These are phyloP conservation scores for Leptinotarsa texana DNA, from an alignment of 1,140 invertebrate genomes.

Conservation along the genomic window DNA sequence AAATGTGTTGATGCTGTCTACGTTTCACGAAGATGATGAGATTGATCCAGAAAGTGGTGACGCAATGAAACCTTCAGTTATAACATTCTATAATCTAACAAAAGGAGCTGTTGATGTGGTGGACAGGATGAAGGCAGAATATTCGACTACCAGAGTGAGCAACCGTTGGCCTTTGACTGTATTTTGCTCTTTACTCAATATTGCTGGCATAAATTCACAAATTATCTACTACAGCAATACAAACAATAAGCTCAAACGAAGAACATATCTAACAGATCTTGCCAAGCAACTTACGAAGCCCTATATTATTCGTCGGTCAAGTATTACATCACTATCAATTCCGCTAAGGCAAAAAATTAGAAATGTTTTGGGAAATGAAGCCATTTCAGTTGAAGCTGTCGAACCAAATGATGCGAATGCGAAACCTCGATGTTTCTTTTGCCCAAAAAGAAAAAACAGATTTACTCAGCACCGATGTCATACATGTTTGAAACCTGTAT, in stretches of 20 bases:
- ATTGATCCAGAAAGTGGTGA: slow-evolving; percentile 28
- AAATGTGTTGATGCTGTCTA: slow-evolving; percentile 43
- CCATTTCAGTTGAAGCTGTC: background rate
- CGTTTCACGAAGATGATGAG: slow-evolving; percentile 41
- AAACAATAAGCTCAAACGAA: background rate
- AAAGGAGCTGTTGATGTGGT: slow-evolving; percentile 6
- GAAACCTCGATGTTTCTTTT: slow-evolving; percentile 16
- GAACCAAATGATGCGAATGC: no score
- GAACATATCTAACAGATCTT: slow-evolving; percentile 11
- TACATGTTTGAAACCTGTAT: background rate
- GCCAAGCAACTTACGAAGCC: slow-evolving; percentile 2
- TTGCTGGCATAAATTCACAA: slow-evolving; percentile 7
- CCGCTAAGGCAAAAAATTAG: background rate
- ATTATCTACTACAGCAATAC: slow-evolving; percentile 12
- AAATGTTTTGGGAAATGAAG: background rate
- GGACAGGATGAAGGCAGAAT: background rate
- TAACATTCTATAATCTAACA: background rate
- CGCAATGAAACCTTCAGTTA: slow-evolving; percentile 7
- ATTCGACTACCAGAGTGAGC: background rate
- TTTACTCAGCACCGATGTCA: slow-evolving; percentile 18
- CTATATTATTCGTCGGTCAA: background rate
- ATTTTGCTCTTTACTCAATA: slow-evolving; percentile 16
- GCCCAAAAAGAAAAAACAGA: slow-evolving; percentile 22
- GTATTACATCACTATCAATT: background rate
- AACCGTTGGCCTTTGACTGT: slow-evolving; percentile 5